Evolutionary conservation across 53 echinoderm and acorn worm genomes (phyloP).

Genomic region (Temnopleurus reevesii): DNA sequence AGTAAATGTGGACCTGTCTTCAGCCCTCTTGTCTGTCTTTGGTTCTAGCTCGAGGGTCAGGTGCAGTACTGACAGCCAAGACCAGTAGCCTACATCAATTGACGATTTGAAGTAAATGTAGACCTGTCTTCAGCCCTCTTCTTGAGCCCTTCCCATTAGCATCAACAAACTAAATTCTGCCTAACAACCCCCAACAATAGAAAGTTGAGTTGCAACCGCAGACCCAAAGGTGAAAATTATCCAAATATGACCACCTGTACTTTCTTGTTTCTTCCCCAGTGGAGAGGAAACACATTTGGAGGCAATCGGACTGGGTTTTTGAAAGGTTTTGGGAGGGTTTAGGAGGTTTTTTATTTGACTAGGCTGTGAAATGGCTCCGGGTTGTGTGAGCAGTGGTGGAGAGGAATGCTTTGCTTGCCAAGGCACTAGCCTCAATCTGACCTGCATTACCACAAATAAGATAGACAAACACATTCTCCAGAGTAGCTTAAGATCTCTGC

Average conservation of each 20-base stretch:
- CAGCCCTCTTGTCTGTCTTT: no score
- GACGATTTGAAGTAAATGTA: not conserved
- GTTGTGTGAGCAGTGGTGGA: not conserved
- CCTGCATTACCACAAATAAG: not conserved
- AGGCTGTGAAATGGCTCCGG: conserved; percentile 22
- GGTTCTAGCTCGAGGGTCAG: not conserved
- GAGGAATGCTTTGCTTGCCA: conserved; percentile 14
- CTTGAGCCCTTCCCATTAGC: not conserved
- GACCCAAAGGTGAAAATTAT: conserved; percentile 25
- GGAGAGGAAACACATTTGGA: not conserved
- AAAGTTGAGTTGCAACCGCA: not conserved
- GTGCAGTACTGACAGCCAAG: not conserved
- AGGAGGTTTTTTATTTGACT: conserved; percentile 31
- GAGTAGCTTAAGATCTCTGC: no score
- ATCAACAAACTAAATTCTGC: not conserved
- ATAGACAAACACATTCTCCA: not conserved
- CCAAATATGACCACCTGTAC: conserved; percentile 56
- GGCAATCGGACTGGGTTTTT: not conserved
- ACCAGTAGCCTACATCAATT: not conserved
- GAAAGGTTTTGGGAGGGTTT: not conserved
- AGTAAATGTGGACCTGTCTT: no score
- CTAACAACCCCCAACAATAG: not conserved
- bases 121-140: not conserved
- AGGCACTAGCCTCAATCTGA: not conserved
- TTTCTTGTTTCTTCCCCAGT: not conserved